These are phyloP conservation scores for Caenorhabditis sp. DNA, from an alignment of 2,888 invertebrate genomes.

Conservation along the genomic window DNA sequence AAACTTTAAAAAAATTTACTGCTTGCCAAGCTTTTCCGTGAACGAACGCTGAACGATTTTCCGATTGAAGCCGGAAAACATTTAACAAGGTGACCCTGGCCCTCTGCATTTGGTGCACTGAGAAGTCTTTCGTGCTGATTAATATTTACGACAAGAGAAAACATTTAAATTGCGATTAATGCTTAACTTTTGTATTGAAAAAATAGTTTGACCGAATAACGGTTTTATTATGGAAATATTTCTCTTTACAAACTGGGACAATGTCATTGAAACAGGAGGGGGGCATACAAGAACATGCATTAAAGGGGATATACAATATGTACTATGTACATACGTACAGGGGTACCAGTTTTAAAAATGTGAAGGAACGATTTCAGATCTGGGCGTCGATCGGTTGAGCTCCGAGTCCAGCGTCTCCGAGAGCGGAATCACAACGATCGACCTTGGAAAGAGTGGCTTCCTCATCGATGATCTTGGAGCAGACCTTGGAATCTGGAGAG, in stretches of 20 bases:
- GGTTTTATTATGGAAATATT: conserved; percentile 42
- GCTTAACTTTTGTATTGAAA: too few species aligned
- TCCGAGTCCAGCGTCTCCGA: conserved; percentile 58
- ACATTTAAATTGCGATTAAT: too few species aligned
- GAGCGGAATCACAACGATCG: conserved; percentile 59
- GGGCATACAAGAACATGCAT: conserved; percentile 50
- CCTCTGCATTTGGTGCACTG: too few species aligned
- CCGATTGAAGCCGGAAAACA: too few species aligned
- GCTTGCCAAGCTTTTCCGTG: too few species aligned
- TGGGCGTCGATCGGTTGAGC: conserved; percentile 64
- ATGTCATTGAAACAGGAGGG: conserved; percentile 43
- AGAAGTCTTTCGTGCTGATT: too few species aligned
- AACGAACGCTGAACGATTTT: too few species aligned
- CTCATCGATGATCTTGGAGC: conserved; percentile 51
- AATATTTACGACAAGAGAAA: too few species aligned
- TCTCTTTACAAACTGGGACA: conserved; percentile 50
- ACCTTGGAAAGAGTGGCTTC: conserved; percentile 37
- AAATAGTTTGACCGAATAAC: conserved; percentile 1
- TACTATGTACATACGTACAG: conserved; percentile 53
- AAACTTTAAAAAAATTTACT: conserved; percentile 22
- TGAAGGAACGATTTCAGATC: conserved; percentile 40
- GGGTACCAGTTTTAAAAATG: conserved; percentile 39
- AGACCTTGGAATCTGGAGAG: conserved; percentile 41
- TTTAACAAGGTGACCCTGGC: too few species aligned
- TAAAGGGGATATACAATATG: conserved; percentile 36